Base-by-base conservation (phyloP, 2,888 invertebrate genomes). In the Agrenia bidenticulata region DNA sequence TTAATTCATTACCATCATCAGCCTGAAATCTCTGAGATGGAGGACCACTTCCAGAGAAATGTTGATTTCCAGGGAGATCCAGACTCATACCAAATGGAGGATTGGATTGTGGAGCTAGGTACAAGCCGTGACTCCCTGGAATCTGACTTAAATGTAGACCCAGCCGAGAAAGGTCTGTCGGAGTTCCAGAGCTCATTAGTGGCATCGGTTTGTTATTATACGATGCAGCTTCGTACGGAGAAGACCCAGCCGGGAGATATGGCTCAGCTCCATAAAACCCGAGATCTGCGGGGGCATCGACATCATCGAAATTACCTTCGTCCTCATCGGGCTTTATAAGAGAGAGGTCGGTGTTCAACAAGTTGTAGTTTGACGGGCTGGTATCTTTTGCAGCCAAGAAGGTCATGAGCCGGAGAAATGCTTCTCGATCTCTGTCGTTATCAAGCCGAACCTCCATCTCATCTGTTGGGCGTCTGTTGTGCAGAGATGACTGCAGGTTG, bases 401-500 rank as follows among this genome's bases (percentile, higher is more conserved):
- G 2, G 64, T 45, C 60, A 70, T 49, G 27, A 70, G 15, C 39
- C 56, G 58, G 23, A 64, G 32, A 17, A 70, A 64, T 53, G 64
- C 64, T 41, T 66, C 69, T 27, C 66, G 61, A 19, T 70, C 69
- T 37, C 56, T 24, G 5, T 64, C 62, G 39, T 70, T 64, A 53
- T 70, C 66, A 60, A 67, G 59, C 7, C 60, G 61, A 37, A 70
- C 42, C 39, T 70, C 66, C 45, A 70, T 19, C 59, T 70, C 66
- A 32, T 64, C 69, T 17, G 69, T 62, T 49, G 49, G 61, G 13
- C 5, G 45, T 15, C 15, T 32, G 5, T 32, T 32, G 32, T 32
- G 32, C 32, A 32, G 32, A 32, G 32, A 32, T 32, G 32, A 32
- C 11, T 32, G 32, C 5, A 32, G 32, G 32, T 4, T 7, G 32